phyloP scores from a whole-genome alignment of 2,888 invertebrate genomes.

The Mactromeris polynyma region DNA sequence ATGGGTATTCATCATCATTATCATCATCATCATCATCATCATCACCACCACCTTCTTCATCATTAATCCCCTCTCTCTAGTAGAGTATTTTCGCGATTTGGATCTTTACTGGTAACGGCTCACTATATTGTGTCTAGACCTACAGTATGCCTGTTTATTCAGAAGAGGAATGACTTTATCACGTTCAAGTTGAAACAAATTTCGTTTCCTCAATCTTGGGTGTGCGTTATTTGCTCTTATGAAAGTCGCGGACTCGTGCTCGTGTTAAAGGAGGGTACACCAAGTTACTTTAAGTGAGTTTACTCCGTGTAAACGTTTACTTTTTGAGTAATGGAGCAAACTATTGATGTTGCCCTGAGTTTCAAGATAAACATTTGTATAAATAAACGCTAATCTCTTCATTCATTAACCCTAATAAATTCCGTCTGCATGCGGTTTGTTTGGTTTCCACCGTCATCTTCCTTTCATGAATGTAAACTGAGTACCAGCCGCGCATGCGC shows the following conservation, averaged over 20 bases:
- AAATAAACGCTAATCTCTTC: constrained; percentile 13
- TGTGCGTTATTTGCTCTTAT: neutral
- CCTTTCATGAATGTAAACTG: constrained; percentile 23
- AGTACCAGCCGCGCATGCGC: constrained; percentile 46
- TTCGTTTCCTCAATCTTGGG: neutral
- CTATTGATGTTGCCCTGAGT: constrained; percentile 20
- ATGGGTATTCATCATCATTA: too few relatives aligned
- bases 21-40: too few relatives aligned
- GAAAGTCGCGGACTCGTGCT: neutral
- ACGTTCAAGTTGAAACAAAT: neutral
- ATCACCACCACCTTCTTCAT: too few relatives aligned
- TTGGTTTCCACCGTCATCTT: neutral
- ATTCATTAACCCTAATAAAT: constrained; percentile 15
- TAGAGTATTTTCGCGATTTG: too few relatives aligned
- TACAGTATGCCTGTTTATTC: neutral
- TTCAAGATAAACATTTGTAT: constrained; percentile 7
- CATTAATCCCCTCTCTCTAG: too few relatives aligned
- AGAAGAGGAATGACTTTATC: neutral
- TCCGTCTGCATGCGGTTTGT: constrained; percentile 7
- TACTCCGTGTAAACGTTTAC: neutral
- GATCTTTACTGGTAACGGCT: too few relatives aligned
- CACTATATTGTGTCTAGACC: neutral
- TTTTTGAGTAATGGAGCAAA: constrained; percentile 11
- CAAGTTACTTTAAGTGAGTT: neutral
- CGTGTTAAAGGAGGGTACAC: neutral